phyloP scores from a whole-genome alignment of 1,140 invertebrate genomes.

The Rhagoletis pomonella region DNA sequence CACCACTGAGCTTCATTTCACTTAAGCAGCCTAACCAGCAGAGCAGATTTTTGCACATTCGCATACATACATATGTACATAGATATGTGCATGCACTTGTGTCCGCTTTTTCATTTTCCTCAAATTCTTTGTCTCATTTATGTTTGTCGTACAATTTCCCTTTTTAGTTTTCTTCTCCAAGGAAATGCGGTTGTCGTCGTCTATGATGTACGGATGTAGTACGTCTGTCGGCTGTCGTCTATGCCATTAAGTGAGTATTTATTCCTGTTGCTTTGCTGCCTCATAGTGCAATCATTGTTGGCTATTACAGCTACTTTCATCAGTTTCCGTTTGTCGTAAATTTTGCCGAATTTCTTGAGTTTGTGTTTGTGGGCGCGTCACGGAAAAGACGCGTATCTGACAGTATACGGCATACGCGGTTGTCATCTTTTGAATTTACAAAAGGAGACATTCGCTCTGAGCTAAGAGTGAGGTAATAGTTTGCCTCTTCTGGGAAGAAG shows the following conservation, averaged over 20 bases:
- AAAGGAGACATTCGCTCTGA: neutral
- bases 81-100: neutral
- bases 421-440: too few species aligned
- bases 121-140: neutral
- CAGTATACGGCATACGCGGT: too few species aligned
- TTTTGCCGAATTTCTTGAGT: neutral
- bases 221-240: neutral
- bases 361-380: too few species aligned
- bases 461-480: neutral
- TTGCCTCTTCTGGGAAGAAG: neutral
- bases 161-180: neutral
- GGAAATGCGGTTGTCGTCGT: neutral
- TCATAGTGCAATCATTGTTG: neutral
- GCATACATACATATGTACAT: too few species aligned
- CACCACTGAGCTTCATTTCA: too few species aligned
- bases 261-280: constrained; percentile 26
- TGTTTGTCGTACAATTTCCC: neutral
- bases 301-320: constrained; percentile 28
- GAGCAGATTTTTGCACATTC: too few species aligned
- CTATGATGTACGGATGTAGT: neutral
- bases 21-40: too few species aligned
- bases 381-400: neutral
- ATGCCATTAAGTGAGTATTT: neutral
- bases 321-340: constrained; percentile 49
- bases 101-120: neutral